Conservation (phyloP, 2,888 invertebrate genomes). For the Calliopum simillimum region DNA sequence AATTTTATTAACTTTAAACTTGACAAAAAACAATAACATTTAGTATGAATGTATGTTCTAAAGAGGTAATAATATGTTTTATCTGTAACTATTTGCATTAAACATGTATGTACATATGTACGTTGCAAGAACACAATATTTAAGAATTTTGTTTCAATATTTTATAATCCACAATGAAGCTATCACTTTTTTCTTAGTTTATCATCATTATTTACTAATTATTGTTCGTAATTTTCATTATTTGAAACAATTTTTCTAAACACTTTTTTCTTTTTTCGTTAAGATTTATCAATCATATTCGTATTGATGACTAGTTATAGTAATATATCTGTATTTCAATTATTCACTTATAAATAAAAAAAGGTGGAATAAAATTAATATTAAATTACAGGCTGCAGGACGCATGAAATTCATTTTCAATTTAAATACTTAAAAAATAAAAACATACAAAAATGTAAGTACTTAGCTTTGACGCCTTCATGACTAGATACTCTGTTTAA, state of each 20-base stretch:
- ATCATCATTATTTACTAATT: constrained; percentile 37
- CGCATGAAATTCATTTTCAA: constrained; percentile 14
- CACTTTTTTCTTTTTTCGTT: neutral
- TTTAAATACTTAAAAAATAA: neutral
- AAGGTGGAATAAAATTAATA: constrained; percentile 13
- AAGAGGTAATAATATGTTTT: too few relatives aligned
- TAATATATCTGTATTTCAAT: constrained; percentile 3
- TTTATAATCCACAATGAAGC: neutral
- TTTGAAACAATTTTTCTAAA: constrained; percentile 7
- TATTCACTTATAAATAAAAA: constrained; percentile 8
- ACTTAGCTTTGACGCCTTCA: constrained; percentile 8
- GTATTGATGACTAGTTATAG: constrained; percentile 19
- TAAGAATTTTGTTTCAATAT: constrained; percentile 12
- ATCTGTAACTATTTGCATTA: too few relatives aligned
- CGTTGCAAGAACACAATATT: neutral
- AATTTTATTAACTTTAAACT: too few relatives aligned
- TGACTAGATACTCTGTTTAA: constrained; percentile 69
- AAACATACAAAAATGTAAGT: neutral
- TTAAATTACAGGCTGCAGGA: constrained; percentile 6
- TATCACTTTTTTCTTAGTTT: constrained; percentile 30
- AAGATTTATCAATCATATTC: neutral
- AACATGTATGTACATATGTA: too few relatives aligned
- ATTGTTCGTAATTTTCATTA: constrained; percentile 39
- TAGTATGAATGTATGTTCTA: neutral
- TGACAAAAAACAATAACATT: too few relatives aligned